Base-by-base conservation (phyloP, 2,888 invertebrate species). In the Pantelozetes paolii region DNA sequence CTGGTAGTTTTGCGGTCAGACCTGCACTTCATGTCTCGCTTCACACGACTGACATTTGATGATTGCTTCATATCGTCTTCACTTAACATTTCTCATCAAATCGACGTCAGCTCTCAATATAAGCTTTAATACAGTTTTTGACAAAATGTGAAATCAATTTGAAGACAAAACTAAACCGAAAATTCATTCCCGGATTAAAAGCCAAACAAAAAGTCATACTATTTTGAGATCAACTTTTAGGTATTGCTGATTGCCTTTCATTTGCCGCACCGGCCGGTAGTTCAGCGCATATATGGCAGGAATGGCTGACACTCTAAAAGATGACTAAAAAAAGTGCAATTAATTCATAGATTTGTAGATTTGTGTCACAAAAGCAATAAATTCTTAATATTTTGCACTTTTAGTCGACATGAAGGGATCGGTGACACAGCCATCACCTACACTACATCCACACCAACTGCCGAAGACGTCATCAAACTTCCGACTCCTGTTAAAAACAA, bases 11-110 rank as follows among this genome's bases (percentile, higher is more conserved):
- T 64, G 36, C 64, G 64, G 64, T 64, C 64, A 64, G 64, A 64
- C 64, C n/a, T 20, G 64, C 40, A 64, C 64, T 64, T 64, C 36
- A 64, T 64, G 64, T 64, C 64, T 64, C 64, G 64, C 64, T 64
- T 64, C 64, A 64, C 64, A 32, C 64, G 36, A 64, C 6, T 64
- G 64, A 64, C n/a, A 32, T 64, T 64, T 59, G 59, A 59, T 59
- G 28, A 59, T 59, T 59, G 59, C 59, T 32, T 59, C 26, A 59
- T 59, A 59, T 59, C 28, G 30, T 59, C 26, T 26, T 11, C 13
- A 32, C 28, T 28, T 3, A 59, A 59, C 15, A n/a, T 59, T 59
- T 59, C 59, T 59, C 59, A 59, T 59, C 59, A 59, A 30, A 59
- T 59, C 59, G 11, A 59, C 32, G 3, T 28, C n/a, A 23, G 20